These are phyloP conservation scores for Tipula helvola DNA, from an alignment of 2,888 invertebrate genomes.

Conservation along the genomic window DNA sequence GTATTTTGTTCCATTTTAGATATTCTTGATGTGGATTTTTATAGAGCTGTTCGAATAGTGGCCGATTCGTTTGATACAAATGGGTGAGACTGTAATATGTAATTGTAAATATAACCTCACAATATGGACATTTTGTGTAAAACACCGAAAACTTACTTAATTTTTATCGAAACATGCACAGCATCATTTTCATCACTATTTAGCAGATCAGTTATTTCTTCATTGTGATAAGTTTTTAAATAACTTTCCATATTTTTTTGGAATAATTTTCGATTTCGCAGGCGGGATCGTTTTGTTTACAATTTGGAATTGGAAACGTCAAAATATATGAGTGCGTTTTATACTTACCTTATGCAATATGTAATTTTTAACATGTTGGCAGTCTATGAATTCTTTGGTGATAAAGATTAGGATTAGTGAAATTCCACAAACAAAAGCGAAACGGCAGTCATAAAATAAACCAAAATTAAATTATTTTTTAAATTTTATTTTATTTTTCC, in stretches of 20 bases:
- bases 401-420: background rate
- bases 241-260: constrained; percentile 36
- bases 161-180: constrained; percentile 50
- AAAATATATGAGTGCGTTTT: background rate
- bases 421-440: background rate
- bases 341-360: background rate
- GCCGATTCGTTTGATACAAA: constrained; percentile 41
- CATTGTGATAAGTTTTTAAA: constrained; percentile 44
- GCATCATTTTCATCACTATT: constrained; percentile 40
- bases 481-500: background rate
- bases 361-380: background rate
- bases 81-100: constrained; percentile 15
- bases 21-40: constrained; percentile 49
- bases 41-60: constrained; percentile 53
- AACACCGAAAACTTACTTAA: constrained; percentile 47
- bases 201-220: constrained; percentile 50
- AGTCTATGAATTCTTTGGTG: background rate
- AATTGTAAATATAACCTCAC: background rate
- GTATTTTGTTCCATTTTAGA: constrained; percentile 47
- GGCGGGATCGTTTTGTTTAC: background rate
- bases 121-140: background rate
- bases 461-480: background rate
- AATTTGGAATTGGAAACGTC: background rate
- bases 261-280: background rate
- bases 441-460: background rate